phyloP scores from a whole-genome alignment of 2,797 vertebrate genomes.

The Sebastes nivosus region DNA sequence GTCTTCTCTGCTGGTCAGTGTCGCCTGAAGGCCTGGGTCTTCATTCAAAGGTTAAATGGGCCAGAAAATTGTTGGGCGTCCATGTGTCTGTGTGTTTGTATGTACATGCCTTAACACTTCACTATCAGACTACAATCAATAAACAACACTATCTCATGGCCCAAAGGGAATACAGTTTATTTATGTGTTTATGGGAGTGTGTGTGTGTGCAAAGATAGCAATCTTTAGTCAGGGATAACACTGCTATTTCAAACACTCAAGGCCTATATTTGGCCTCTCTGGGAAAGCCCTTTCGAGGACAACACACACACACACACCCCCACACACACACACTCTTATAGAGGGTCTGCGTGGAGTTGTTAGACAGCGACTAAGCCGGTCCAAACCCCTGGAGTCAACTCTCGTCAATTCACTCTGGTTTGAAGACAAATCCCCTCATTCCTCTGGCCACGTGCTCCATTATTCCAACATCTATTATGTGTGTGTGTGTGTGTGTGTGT shows the following conservation, averaged over 20 bases:
- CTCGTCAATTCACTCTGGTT: slow-evolving; percentile 40
- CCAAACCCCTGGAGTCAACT: slow-evolving; percentile 53
- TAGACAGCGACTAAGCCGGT: slow-evolving; percentile 23
- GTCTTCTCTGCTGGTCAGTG: background rate
- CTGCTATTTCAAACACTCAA: slow-evolving; percentile 58
- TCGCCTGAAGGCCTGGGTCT: background rate
- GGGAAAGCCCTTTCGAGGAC: slow-evolving; percentile 3
- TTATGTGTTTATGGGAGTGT: slow-evolving; percentile 12
- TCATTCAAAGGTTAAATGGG: slow-evolving; percentile 41
- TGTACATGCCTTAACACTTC: background rate
- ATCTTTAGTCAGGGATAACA: slow-evolving; percentile 53
- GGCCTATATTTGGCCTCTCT: slow-evolving; percentile 54
- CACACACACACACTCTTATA: slow-evolving; percentile 4
- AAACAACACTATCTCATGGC: slow-evolving; percentile 47
- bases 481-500: slow-evolving; percentile 3
- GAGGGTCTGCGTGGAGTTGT: slow-evolving; percentile 12
- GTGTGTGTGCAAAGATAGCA: slow-evolving; percentile 24
- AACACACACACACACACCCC: slow-evolving; percentile 13
- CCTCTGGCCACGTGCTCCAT: slow-evolving; percentile 54
- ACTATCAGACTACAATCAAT: slow-evolving; percentile 25
- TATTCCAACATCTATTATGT: slow-evolving; percentile 40
- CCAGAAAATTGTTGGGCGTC: slow-evolving; percentile 37
- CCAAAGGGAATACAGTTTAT: slow-evolving; percentile 28
- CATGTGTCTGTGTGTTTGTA: slow-evolving; percentile 18
- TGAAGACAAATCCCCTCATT: slow-evolving; percentile 66